phyloP scores from a whole-genome alignment of 2,797 vertebrate genomes.

The Rhyacichthys aspro region DNA sequence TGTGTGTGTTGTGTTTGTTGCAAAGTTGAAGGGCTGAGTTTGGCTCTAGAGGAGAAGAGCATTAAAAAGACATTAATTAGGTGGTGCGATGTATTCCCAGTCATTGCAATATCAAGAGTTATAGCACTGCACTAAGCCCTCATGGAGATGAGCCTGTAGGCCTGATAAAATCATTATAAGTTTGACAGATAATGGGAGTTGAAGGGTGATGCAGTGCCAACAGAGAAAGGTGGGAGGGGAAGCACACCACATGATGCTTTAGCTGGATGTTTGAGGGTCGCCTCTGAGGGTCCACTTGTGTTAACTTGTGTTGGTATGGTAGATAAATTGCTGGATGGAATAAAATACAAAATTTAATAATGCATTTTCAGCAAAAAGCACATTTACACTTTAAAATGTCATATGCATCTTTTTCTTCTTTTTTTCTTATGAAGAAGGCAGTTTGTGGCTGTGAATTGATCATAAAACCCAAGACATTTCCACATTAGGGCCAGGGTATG shows the following conservation, averaged over 20 bases:
- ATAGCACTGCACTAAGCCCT: conserved; percentile 68
- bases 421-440: too few species aligned
- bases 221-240: conserved; percentile 60
- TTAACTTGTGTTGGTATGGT: too few species aligned
- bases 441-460: too few species aligned
- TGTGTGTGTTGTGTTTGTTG: conserved; percentile 68
- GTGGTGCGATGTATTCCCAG: conserved; percentile 71
- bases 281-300: neutral
- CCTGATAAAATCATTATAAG: conserved; percentile 76
- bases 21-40: conserved; percentile 73
- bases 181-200: conserved; percentile 75
- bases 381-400: too few species aligned
- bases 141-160: conserved; percentile 69
- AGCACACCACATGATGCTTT: conserved; percentile 40
- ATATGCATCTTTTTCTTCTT: too few species aligned
- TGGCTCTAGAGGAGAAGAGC: conserved; percentile 76
- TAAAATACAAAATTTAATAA: too few species aligned
- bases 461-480: too few species aligned
- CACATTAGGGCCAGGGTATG: too few species aligned
- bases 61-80: conserved; percentile 84
- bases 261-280: conserved; percentile 8
- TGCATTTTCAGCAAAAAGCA: too few species aligned
- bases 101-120: conserved; percentile 73
- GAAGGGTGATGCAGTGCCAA: conserved; percentile 66
- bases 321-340: too few species aligned